These are phyloP conservation scores for Andrena fulva DNA, from an alignment of 2,888 invertebrate species.

Conservation along the genomic window DNA sequence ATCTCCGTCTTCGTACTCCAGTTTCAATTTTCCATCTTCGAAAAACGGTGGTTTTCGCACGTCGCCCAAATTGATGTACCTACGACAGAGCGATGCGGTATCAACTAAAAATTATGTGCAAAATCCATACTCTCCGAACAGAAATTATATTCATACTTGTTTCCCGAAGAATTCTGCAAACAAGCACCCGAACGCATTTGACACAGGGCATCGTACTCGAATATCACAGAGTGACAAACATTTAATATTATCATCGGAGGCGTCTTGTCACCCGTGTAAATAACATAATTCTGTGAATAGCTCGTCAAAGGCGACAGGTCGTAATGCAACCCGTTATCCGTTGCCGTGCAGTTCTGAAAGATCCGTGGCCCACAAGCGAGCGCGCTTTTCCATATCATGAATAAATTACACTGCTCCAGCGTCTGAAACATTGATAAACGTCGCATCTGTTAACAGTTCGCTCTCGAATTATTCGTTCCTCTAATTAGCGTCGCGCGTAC, in stretches of 20 bases:
- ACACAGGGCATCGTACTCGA: slow-evolving; percentile 65
- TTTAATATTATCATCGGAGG: slow-evolving; percentile 76
- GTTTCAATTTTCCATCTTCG: slow-evolving; percentile 56
- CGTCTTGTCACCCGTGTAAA: slow-evolving; percentile 57
- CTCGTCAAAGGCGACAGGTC: slow-evolving; percentile 75
- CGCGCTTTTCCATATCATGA: slow-evolving; percentile 75
- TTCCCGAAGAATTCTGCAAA: slow-evolving; percentile 43
- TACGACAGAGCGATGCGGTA: slow-evolving; percentile 21
- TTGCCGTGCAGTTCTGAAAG: slow-evolving; percentile 71
- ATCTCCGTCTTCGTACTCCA: slow-evolving; percentile 71
- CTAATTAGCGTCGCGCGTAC: slow-evolving; percentile 17
- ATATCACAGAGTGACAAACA: slow-evolving; percentile 79
- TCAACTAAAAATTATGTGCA: background rate
- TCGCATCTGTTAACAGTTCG: background rate
- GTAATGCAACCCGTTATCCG: slow-evolving; percentile 69
- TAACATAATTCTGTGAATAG: slow-evolving; percentile 76
- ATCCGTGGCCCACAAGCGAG: slow-evolving; percentile 71
- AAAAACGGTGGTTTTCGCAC: slow-evolving; percentile 41
- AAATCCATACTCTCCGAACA: background rate
- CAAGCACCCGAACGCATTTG: slow-evolving; percentile 65
- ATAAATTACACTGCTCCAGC: slow-evolving; percentile 65
- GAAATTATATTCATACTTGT: slow-evolving; percentile 7
- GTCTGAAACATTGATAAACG: slow-evolving; percentile 48
- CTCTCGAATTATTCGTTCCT: background rate
- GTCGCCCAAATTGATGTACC: slow-evolving; percentile 61